Percentiles rank a stretch among this genome's conserved stretches.
Conservation (phyloP, 2,888 invertebrate genomes). For the Leptinotarsa tumamoca region DNA sequence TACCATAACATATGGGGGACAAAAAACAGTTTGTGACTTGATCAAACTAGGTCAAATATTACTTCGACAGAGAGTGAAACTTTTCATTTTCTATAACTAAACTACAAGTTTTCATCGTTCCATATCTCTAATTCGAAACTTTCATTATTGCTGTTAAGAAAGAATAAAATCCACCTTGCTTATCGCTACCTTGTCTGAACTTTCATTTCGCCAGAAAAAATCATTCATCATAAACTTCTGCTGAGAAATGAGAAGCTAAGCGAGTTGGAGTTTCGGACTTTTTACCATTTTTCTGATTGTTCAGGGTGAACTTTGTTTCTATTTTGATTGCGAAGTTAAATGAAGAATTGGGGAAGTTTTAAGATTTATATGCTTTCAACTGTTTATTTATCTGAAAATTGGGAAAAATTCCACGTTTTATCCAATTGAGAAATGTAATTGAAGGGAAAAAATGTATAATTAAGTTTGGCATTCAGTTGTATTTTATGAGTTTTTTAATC, state of each 20-base stretch:
- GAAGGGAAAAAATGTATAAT: background rate
- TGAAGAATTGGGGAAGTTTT: conserved; percentile 12
- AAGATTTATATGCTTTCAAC: background rate
- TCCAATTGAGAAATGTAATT: background rate
- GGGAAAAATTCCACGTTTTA: background rate
- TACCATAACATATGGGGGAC: too few species aligned
- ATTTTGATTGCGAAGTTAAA: conserved; percentile 15
- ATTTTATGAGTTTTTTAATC: too few species aligned
- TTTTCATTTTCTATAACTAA: conserved; percentile 1
- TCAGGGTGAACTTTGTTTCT: conserved; percentile 8
- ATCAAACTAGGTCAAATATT: conserved; percentile 5
- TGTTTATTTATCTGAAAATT: background rate
- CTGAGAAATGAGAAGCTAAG: conserved; percentile 18
- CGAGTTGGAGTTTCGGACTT: conserved; percentile 6
- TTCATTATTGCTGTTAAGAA: conserved; percentile 18
- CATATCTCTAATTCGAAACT: conserved; percentile 8
- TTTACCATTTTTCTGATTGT: conserved; percentile 17
- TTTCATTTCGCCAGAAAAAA: conserved; percentile 13
- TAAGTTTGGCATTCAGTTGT: too few species aligned
- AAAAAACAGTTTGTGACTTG: background rate
- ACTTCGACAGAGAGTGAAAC: background rate
- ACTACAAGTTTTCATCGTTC: conserved; percentile 4
- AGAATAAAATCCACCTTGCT: conserved; percentile 15
- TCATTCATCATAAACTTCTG: conserved; percentile 19
- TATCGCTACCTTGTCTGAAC: conserved; percentile 19